These are phyloP conservation scores for Parasteatoda tepidariorum DNA, from an alignment of 1,140 invertebrate species.

Conservation along the genomic window DNA sequence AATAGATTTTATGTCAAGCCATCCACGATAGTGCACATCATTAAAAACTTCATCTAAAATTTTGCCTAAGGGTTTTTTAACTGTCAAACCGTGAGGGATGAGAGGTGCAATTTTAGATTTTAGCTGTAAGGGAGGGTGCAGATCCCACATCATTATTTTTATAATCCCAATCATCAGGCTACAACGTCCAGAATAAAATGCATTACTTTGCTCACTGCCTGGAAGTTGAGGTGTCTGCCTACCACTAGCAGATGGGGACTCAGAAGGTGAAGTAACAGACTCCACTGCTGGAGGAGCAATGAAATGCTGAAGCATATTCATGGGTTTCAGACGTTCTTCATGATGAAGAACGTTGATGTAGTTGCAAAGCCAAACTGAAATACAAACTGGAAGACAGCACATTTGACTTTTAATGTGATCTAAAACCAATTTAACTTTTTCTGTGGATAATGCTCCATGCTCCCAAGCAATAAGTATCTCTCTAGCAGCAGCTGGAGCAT, in stretches of 20 bases:
- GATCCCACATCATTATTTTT: slow-evolving; percentile 86
- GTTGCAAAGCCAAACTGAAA: slow-evolving; percentile 89
- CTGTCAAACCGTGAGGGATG: slow-evolving; percentile 57
- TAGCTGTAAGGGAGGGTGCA: slow-evolving; percentile 78
- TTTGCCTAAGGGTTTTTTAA: slow-evolving; percentile 68
- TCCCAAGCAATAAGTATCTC: slow-evolving; percentile 93
- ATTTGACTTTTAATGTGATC: slow-evolving; percentile 86
- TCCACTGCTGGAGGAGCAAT: slow-evolving; percentile 75
- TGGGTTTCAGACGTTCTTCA: slow-evolving; percentile 85
- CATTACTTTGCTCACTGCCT: slow-evolving; percentile 23
- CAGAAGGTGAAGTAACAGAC: slow-evolving; percentile 71
- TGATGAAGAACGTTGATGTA: slow-evolving; percentile 88
- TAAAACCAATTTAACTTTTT: slow-evolving; percentile 87
- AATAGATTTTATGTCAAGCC: slow-evolving; percentile 83
- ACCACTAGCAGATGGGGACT: slow-evolving; percentile 62
- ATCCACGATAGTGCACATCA: slow-evolving; percentile 79
- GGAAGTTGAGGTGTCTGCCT: slow-evolving; percentile 17
- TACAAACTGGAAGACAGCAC: slow-evolving; percentile 88
- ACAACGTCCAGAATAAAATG: slow-evolving; percentile 73
- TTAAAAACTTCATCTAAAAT: slow-evolving; percentile 82
- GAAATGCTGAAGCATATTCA: slow-evolving; percentile 91
- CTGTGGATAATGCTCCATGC: slow-evolving; percentile 79
- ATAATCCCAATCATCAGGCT: slow-evolving; percentile 86
- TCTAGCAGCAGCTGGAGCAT: slow-evolving; percentile 84
- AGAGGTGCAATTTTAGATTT: slow-evolving; percentile 73